Conservation (phyloP, 2,888 invertebrate species). For the Sinodicranocentrus sp. region DNA sequence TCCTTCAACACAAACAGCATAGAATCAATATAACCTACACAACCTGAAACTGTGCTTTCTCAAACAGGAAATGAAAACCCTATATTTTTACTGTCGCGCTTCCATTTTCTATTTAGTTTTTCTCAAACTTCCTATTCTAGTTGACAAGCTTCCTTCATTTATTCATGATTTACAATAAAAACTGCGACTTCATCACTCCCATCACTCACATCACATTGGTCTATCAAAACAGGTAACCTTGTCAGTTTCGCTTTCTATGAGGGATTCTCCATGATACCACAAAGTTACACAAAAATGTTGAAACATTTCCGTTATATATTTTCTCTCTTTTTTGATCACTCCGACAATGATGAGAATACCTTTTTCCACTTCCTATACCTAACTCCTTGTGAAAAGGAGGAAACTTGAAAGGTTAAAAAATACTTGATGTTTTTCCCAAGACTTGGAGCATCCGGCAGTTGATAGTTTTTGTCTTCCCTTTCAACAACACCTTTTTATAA, state of each 20-base stretch:
- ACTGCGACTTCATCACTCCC: not conserved
- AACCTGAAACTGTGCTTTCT: too few relatives aligned
- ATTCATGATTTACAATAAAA: conserved; percentile 2
- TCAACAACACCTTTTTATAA: not conserved
- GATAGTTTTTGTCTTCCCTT: conserved; percentile 24
- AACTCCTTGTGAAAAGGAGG: not conserved
- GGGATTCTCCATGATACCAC: too few relatives aligned
- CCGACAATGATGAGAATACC: not conserved
- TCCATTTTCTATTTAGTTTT: too few relatives aligned
- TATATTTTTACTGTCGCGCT: too few relatives aligned
- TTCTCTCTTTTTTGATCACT: not conserved
- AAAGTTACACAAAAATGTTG: conserved; percentile 6
- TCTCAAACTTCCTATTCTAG: not conserved
- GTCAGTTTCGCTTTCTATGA: not conserved
- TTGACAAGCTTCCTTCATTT: conserved; percentile 19
- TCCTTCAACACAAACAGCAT: too few relatives aligned
- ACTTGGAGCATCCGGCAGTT: conserved; percentile 34
- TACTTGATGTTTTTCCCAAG: not conserved
- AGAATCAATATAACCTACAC: too few relatives aligned
- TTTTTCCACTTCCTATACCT: conserved; percentile 1
- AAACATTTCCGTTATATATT: conserved; percentile 19
- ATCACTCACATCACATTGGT: not conserved
- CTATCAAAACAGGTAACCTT: conserved; percentile 2
- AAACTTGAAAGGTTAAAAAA: conserved; percentile 8
- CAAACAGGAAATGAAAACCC: conserved; percentile 14